Evolutionary conservation across 2,797 vertebrate species (phyloP).

Genomic region (Ctenosaura bakeri): DNA sequence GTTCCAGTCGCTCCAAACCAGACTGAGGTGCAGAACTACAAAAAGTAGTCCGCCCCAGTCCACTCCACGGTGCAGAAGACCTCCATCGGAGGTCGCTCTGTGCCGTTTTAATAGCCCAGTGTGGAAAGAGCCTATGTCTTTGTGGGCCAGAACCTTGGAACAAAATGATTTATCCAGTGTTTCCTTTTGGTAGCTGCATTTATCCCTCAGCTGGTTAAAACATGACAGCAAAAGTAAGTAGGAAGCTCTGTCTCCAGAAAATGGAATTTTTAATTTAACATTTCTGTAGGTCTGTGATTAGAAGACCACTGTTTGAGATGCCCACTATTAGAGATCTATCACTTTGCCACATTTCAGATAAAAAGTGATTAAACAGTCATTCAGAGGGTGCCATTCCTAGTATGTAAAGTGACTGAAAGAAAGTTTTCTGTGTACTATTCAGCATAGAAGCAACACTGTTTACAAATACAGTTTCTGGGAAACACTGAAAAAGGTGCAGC

Average conservation of each 20-base stretch:
- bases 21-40: too few relatives aligned
- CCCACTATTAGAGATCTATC: neutral
- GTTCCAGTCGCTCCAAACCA: too few relatives aligned
- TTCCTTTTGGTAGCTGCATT: neutral
- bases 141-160: too few relatives aligned
- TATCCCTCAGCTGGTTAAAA: neutral
- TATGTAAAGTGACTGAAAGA: constrained; percentile 5
- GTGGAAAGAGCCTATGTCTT: too few relatives aligned
- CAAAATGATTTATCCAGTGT: neutral
- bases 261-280: neutral
- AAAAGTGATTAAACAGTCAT: neutral
- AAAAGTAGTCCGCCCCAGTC: too few relatives aligned
- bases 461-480: neutral
- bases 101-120: too few relatives aligned
- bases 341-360: neutral
- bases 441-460: neutral
- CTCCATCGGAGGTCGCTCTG: too few relatives aligned
- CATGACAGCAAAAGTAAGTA: neutral
- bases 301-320: neutral
- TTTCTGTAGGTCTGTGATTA: neutral
- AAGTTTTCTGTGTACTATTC: neutral
- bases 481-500: neutral
- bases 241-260: neutral
- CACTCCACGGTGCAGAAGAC: too few relatives aligned
- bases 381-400: neutral